Percentiles rank a stretch among this genome's conserved stretches.
phyloP scores from a whole-genome alignment of 2,797 vertebrate genomes.

The Xiphorhynchus erythropygius region DNA sequence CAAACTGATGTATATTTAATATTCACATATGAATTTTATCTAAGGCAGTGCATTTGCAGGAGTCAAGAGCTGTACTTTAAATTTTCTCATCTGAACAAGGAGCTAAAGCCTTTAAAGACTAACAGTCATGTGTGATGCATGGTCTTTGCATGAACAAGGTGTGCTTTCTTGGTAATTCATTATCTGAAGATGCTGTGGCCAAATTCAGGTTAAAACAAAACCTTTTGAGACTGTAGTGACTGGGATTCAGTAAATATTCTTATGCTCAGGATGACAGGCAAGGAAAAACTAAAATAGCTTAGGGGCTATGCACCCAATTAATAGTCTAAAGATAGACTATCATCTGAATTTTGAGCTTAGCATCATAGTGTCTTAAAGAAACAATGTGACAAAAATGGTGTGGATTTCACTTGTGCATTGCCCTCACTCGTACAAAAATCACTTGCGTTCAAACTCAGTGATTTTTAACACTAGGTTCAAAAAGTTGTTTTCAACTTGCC shows the following conservation, averaged over 20 bases:
- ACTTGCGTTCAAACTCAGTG: neutral
- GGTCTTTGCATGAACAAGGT: neutral
- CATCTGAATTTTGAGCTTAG: neutral
- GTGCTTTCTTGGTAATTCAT: neutral
- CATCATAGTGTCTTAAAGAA: neutral
- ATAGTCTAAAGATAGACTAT: neutral
- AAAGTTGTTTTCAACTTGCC: neutral
- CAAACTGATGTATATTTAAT: neutral
- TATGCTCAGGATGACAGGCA: neutral
- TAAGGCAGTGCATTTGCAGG: neutral
- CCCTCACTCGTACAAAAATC: neutral
- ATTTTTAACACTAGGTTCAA: neutral
- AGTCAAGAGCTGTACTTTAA: neutral
- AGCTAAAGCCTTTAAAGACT: neutral
- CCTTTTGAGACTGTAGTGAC: neutral
- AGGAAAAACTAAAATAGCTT: neutral
- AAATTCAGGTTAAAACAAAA: neutral
- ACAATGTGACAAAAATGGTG: rapidly evolving
- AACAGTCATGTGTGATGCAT: neutral
- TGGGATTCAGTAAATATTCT: neutral
- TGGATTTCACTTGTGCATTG: neutral
- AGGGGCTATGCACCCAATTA: neutral
- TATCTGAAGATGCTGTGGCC: rapidly evolving
- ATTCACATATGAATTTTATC: neutral
- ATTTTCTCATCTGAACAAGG: neutral